These are phyloP conservation scores for Machimus atricapillus DNA, from an alignment of 2,888 invertebrate genomes.

Conservation along the genomic window DNA sequence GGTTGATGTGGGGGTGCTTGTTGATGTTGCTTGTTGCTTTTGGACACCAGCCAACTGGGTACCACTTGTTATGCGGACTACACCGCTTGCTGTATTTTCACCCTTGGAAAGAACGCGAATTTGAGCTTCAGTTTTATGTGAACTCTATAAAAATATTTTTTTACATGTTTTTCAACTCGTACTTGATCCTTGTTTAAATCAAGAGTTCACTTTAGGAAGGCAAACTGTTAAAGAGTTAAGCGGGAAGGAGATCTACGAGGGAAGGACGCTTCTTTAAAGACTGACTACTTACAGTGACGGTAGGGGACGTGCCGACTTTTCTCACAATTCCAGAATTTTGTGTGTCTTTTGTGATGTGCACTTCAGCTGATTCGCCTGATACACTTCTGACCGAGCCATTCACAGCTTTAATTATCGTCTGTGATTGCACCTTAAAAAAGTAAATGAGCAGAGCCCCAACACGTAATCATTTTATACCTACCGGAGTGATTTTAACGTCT, in stretches of 20 bases:
- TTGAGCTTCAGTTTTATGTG: slow-evolving; percentile 57
- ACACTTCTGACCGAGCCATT: slow-evolving; percentile 54
- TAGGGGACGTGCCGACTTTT: slow-evolving; percentile 53
- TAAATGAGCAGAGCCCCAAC: not conserved
- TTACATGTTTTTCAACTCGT: slow-evolving; percentile 33
- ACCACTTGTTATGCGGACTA: slow-evolving; percentile 55
- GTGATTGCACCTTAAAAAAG: slow-evolving; percentile 5
- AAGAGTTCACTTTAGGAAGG: slow-evolving; percentile 19
- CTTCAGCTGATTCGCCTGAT: slow-evolving; percentile 56
- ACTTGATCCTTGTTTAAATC: slow-evolving; percentile 24
- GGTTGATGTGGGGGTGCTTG: slow-evolving; percentile 14
- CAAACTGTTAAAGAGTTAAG: not conserved
- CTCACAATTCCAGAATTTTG: slow-evolving; percentile 58
- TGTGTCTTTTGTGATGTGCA: slow-evolving; percentile 60
- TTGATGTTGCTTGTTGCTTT: slow-evolving; percentile 23
- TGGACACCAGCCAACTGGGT: not conserved
- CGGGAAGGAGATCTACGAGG: not conserved
- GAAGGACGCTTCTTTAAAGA: not conserved
- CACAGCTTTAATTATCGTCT: slow-evolving; percentile 50
- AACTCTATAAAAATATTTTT: slow-evolving; percentile 53
- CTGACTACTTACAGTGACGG: slow-evolving; percentile 51
- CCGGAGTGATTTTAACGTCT: slow-evolving; percentile 50
- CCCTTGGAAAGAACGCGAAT: slow-evolving; percentile 59
- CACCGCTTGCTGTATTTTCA: slow-evolving; percentile 57
- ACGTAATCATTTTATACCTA: not conserved